phyloP scores from a whole-genome alignment of 2,888 invertebrate species.

The Drosophila diplacantha region DNA sequence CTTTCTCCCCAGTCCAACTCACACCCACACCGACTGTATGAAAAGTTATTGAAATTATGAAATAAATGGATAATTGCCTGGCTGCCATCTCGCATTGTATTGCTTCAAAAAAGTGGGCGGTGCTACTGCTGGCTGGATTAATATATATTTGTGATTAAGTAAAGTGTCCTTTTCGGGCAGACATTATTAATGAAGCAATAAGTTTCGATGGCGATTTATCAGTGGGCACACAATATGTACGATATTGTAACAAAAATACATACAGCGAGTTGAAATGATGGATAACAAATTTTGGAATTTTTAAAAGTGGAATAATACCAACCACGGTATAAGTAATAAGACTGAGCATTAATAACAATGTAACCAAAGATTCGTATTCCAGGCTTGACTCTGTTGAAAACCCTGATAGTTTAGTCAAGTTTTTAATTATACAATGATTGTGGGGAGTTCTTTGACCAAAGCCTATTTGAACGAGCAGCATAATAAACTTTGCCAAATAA shows the following conservation, averaged over 20 bases:
- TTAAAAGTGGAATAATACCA: no score
- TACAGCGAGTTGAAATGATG: not conserved
- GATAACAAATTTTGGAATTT: no score
- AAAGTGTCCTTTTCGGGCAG: not conserved
- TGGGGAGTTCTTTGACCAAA: not conserved
- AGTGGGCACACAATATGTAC: not conserved
- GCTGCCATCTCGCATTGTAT: constrained; percentile 5
- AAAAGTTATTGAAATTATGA: constrained; percentile 72
- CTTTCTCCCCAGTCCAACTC: constrained; percentile 10
- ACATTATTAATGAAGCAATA: constrained; percentile 56
- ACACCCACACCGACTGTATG: constrained; percentile 55
- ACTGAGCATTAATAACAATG: no score
- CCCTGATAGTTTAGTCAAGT: no score
- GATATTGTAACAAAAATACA: not conserved
- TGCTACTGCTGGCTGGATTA: constrained; percentile 39
- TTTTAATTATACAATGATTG: no score
- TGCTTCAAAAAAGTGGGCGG: constrained; percentile 48
- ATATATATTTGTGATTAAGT: constrained; percentile 48
- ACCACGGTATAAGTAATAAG: no score
- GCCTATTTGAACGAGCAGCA: no score
- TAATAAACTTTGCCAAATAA: no score
- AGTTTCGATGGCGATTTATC: constrained; percentile 9
- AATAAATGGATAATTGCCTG: constrained; percentile 66
- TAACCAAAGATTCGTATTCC: no score
- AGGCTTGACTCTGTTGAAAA: no score